Conservation (phyloP, 2,888 invertebrate genomes). For the Bibio marci region DNA sequence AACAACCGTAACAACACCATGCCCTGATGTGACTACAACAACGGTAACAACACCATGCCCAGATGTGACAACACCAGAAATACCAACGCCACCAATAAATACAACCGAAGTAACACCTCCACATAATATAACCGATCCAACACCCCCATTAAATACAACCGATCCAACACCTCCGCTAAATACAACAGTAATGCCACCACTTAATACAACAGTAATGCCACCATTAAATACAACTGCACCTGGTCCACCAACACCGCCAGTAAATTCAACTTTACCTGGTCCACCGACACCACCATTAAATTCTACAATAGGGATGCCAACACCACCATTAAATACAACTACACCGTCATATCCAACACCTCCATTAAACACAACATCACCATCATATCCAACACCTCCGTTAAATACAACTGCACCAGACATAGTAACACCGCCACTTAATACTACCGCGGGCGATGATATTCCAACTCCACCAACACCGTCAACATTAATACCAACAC, state of each 20-base stretch:
- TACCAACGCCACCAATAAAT: constrained; percentile 1
- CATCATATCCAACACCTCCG: constrained; percentile 2
- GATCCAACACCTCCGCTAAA: neutral
- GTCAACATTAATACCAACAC: too few species aligned
- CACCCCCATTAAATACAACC: neutral
- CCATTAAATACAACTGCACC: constrained; percentile 7
- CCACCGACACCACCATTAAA: constrained; percentile 14
- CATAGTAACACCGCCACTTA: constrained; percentile 1
- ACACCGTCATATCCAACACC: neutral
- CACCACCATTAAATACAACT: neutral
- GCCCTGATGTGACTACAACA: constrained; percentile 8
- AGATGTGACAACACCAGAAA: neutral
- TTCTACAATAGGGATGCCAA: constrained; percentile 12
- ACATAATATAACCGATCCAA: neutral
- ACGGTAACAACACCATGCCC: neutral
- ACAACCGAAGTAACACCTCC: neutral
- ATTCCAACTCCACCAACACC: neutral
- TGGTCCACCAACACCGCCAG: constrained; percentile 16
- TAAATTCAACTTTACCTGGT: constrained; percentile 3
- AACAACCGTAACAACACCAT: constrained; percentile 7
- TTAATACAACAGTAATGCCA: constrained; percentile 14
- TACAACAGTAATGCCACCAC: constrained; percentile 9
- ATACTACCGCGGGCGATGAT: neutral
- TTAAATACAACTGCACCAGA: neutral
- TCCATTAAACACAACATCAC: constrained; percentile 1